These are phyloP conservation scores for Ascidia mentula DNA, from an alignment of 23 tunicate species.

Conservation along the genomic window DNA sequence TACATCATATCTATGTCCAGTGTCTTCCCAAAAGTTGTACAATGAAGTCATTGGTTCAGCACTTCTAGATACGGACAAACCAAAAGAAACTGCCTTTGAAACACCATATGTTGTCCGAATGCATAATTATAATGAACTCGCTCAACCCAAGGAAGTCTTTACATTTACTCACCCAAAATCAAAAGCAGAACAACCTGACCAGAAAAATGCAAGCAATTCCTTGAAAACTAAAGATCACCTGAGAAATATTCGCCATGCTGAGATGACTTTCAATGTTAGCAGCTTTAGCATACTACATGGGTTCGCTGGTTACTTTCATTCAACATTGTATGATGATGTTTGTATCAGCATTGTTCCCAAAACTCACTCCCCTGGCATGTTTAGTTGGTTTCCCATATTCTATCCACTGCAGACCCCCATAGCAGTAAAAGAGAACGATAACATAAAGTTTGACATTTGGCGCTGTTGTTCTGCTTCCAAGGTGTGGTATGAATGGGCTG, in stretches of 20 bases:
- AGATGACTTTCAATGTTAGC: constrained; percentile 40
- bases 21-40: constrained; percentile 90
- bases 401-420: constrained; percentile 75
- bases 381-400: constrained; percentile 98
- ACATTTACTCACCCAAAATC: constrained; percentile 76
- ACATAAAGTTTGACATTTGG: constrained; percentile 62
- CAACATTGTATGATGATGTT: constrained; percentile 83
- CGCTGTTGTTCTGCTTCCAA: constrained; percentile 57
- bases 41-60: constrained; percentile 69
- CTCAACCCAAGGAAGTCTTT: constrained; percentile 70
- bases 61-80: constrained; percentile 49
- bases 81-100: constrained; percentile 81
- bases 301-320: constrained; percentile 95
- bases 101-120: constrained; percentile 94
- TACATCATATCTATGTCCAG: constrained; percentile 89
- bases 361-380: constrained; percentile 96
- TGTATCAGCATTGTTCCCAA: constrained; percentile 88
- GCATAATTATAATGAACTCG: constrained; percentile 79
- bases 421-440: constrained; percentile 38
- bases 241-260: constrained; percentile 36
- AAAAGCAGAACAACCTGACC: too few relatives aligned
- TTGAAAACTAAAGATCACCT: constrained; percentile 5
- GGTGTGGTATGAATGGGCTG: constrained; percentile 99
- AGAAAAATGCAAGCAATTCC: neutral
- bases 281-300: constrained; percentile 81